Evolutionary conservation across 92 coral and sea anemone genomes (phyloP).

Genomic region (Desmophyllum pertusum): DNA sequence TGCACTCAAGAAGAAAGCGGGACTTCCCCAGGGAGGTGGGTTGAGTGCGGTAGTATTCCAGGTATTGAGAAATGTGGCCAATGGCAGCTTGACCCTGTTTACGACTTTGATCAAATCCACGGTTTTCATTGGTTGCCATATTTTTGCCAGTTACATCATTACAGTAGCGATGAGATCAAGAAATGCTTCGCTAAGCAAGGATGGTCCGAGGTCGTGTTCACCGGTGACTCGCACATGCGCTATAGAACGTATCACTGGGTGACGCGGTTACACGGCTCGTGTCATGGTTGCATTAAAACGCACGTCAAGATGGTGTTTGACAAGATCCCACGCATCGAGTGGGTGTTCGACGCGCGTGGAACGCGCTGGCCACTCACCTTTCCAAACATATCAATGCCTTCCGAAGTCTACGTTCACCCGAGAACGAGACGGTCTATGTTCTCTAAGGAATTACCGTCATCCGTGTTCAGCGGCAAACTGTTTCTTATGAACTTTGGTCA

Average conservation of each 20-base stretch:
- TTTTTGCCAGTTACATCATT: conserved; percentile 91
- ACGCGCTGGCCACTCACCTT: conserved; percentile 98
- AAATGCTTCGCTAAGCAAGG: conserved; percentile 89
- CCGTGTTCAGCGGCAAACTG: conserved; percentile 83
- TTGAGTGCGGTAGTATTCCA: conserved; percentile 88
- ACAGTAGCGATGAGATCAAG: conserved; percentile 89
- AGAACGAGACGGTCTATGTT: conserved; percentile 88
- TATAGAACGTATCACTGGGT: conserved; percentile 99
- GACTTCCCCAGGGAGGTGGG: conserved; percentile 93
- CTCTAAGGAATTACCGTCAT: conserved; percentile 78
- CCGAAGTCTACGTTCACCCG: conserved; percentile 89
- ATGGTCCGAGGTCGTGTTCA: conserved; percentile 91
- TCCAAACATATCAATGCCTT: conserved; percentile 76
- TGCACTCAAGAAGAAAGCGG: conserved; percentile 94
- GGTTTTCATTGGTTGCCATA: conserved; percentile 96
- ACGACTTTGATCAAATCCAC: conserved; percentile 93
- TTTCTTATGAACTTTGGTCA: conserved; percentile 94
- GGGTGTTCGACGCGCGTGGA: conserved; percentile 99
- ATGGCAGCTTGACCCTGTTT: conserved; percentile 83
- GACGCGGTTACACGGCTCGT: conserved; percentile 88
- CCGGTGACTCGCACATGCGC: conserved; percentile 99
- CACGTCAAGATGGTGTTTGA: conserved; percentile 91
- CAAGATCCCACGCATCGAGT: conserved; percentile 95
- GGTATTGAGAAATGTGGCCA: conserved; percentile 87
- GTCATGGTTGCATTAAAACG: conserved; percentile 91